Base-by-base conservation (phyloP, 2,888 invertebrate species). In the Autographa gamma region DNA sequence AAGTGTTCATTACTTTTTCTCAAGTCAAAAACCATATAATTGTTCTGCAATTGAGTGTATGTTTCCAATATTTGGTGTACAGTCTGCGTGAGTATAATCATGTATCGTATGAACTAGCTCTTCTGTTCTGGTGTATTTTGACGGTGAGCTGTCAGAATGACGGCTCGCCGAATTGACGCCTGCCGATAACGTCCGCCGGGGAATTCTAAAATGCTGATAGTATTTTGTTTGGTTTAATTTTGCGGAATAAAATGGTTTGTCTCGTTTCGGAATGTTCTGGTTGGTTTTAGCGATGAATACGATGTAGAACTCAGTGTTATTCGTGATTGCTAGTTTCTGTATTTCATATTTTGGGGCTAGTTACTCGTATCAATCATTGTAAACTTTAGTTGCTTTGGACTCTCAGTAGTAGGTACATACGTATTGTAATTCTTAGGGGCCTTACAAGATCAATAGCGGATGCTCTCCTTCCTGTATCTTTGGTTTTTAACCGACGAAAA, bases 111-210 rank as follows among this genome's bases (percentile, higher is more conserved):
- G 18, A 2, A 69, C 34, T 74, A 6, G 60, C 13, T 60, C 80
- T 77, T 80, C 77, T 77, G 77, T 32, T 9, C 0, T 14, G 0
- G 58, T 66, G 60, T 59, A 38, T 76, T 76, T 61, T 80, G 77
- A 77, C 71, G 38, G n/a, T 9, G 14, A 4, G 11, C 86, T 90
- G 91, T 90, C 91, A 88, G 79, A 81, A 80, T 89, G 91, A 90
- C 88, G 84, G 81, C 82, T 76, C 71, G 86, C 85, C 84, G 84
- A 85, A 86, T 84, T 86, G 90, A 89, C 89, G 83, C 81, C 83
- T 89, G 90, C 87, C 90, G 90, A 93, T 93, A 91, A 86, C 88
- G 86, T 76, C 78, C 80, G 81, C 76, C 79, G 81, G 82, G 76
- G 84, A 81, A 83, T 86, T 85, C 72, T 88, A 83, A 85, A 87